These are phyloP conservation scores for Proteles cristata DNA, from an alignment of 2,113 vertebrate genomes.

Conservation along the genomic window DNA sequence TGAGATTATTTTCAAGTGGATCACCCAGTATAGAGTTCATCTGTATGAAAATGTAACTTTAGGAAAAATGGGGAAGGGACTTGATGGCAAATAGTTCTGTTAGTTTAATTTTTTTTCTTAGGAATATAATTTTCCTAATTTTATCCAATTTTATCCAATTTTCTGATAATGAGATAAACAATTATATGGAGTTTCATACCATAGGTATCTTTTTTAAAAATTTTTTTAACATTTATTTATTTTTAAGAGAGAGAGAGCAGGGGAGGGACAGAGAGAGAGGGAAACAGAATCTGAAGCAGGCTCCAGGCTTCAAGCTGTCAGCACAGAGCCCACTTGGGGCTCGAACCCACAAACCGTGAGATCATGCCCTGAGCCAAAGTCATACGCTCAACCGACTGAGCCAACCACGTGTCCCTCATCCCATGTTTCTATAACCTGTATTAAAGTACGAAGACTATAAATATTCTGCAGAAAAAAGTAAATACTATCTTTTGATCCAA, in stretches of 20 bases:
- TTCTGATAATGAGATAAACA: not conserved
- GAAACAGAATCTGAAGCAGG: too few relatives aligned
- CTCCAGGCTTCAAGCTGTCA: too few relatives aligned
- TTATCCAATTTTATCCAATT: too few relatives aligned
- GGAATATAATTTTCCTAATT: not conserved
- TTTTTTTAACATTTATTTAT: too few relatives aligned
- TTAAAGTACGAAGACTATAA: not conserved
- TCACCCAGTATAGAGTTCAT: not conserved
- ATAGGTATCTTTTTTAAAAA: too few relatives aligned
- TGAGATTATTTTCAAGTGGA: not conserved
- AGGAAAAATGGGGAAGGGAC: not conserved
- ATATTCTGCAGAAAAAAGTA: not conserved
- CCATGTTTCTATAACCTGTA: not conserved
- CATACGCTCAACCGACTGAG: too few relatives aligned
- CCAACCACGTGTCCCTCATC: too few relatives aligned
- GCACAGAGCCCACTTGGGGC: too few relatives aligned
- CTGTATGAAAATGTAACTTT: not conserved
- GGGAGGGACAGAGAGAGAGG: too few relatives aligned
- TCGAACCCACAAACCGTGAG: too few relatives aligned
- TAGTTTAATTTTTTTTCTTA: constrained; percentile 27
- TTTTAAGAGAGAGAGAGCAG: too few relatives aligned
- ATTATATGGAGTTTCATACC: not conserved
- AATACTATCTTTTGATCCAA: not conserved
- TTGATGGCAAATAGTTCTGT: not conserved
- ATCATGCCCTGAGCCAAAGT: too few relatives aligned